phyloP scores from a whole-genome alignment of 2,888 invertebrate genomes.

The Melinaea marsaeus region DNA sequence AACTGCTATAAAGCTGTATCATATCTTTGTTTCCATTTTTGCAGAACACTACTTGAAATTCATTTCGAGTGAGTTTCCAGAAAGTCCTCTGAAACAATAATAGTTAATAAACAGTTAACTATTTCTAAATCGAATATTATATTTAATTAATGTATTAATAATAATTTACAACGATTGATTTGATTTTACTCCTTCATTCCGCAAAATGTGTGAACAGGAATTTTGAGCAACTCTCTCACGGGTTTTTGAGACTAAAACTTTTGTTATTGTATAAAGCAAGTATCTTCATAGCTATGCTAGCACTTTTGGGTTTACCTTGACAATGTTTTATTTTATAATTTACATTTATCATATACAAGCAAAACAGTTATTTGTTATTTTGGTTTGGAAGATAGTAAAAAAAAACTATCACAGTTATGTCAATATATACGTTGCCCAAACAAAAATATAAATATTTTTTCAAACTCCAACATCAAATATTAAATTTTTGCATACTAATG shows the following conservation, averaged over 20 bases:
- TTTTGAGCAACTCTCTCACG: not conserved
- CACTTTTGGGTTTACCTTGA: constrained; percentile 6
- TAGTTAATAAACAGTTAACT: not conserved
- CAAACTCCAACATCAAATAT: not conserved
- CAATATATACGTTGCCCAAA: too few species aligned
- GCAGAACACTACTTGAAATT: not conserved
- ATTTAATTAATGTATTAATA: not conserved
- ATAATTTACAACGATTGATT: constrained; percentile 15
- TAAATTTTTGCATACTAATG: not conserved
- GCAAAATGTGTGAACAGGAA: constrained; percentile 17
- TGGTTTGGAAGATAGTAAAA: too few species aligned
- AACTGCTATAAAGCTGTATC: too few species aligned
- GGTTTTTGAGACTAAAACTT: constrained; percentile 12
- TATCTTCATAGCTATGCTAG: not conserved
- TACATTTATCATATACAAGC: too few species aligned
- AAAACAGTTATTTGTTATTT: too few species aligned
- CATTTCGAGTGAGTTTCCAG: constrained; percentile 46
- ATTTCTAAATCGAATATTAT: not conserved
- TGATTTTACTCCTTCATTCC: not conserved
- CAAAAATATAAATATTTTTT: too few species aligned
- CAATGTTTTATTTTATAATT: too few species aligned
- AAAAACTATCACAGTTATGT: too few species aligned
- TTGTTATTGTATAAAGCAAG: constrained; percentile 11
- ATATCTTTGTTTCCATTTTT: too few species aligned
- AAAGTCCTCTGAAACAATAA: constrained; percentile 45